phyloP scores from a whole-genome alignment of 2,113 vertebrate genomes.

The Scomber scombrus region DNA sequence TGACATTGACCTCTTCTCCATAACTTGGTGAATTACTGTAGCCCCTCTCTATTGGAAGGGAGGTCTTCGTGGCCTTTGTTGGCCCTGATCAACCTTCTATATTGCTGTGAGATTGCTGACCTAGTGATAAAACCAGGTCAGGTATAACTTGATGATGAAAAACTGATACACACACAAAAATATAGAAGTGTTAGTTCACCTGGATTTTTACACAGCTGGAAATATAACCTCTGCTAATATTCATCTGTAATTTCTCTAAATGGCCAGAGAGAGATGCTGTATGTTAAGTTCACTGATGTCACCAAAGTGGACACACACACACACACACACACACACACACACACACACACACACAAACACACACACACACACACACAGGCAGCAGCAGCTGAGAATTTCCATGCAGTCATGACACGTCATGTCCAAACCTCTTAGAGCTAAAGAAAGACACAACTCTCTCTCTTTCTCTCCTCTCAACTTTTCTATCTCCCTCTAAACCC shows the following conservation, averaged over 20 bases:
- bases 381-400: constrained; percentile 80
- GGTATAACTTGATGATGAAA: no score
- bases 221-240: neutral
- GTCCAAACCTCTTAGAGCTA: constrained; percentile 66
- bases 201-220: no score
- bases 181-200: no score
- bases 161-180: no score
- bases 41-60: neutral
- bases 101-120: no score
- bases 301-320: neutral
- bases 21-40: neutral
- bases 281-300: neutral
- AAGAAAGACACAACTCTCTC: constrained; percentile 69
- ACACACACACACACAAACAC: constrained; percentile 35
- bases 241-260: constrained; percentile 36
- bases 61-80: neutral
- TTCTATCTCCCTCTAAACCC: constrained; percentile 48
- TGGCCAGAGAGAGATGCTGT: constrained; percentile 52
- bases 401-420: constrained; percentile 56
- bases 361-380: constrained; percentile 29
- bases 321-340: constrained; percentile 16
- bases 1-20: no score
- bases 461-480: constrained; percentile 21
- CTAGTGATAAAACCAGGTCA: no score
- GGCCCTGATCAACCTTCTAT: no score